These are phyloP conservation scores for Apoderus coryli DNA, from an alignment of 2,888 invertebrate species.

Conservation along the genomic window DNA sequence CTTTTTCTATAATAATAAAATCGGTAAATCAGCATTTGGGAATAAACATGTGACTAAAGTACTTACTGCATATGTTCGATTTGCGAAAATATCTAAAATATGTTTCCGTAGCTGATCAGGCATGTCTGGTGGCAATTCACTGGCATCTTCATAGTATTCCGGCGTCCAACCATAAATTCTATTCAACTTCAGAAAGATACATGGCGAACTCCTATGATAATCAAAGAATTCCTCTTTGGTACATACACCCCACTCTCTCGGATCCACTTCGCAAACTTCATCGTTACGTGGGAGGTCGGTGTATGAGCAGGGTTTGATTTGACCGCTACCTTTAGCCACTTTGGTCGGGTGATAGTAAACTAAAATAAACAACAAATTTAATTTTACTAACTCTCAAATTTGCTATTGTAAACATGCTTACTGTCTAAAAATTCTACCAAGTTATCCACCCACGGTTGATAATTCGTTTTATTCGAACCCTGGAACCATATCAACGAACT, in stretches of 20 bases:
- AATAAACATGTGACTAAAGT: no score
- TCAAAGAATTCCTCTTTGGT: slow-evolving; percentile 75
- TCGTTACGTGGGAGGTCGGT: slow-evolving; percentile 28
- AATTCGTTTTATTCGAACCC: slow-evolving; percentile 62
- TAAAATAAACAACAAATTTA: no score
- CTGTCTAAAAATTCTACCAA: slow-evolving; percentile 64
- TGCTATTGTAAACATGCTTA: slow-evolving; percentile 39
- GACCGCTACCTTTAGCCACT: slow-evolving; percentile 31
- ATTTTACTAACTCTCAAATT: no score
- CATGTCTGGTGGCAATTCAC: slow-evolving; percentile 57
- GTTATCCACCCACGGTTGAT: slow-evolving; percentile 63
- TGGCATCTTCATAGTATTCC: slow-evolving; percentile 59
- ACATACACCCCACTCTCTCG: slow-evolving; percentile 67
- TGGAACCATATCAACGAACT: slow-evolving; percentile 94
- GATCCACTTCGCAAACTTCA: slow-evolving; percentile 79
- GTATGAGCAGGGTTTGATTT: slow-evolving; percentile 29
- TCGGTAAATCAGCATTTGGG: slow-evolving; percentile 4
- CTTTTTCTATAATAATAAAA: slow-evolving; percentile 43
- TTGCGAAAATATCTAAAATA: no score
- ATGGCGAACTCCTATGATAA: slow-evolving; percentile 84
- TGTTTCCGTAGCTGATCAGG: slow-evolving; percentile 54
- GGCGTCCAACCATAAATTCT: slow-evolving; percentile 89
- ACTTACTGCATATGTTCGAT: no score
- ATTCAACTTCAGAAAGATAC: slow-evolving; percentile 89
- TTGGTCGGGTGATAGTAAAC: slow-evolving; percentile 31